Conservation (phyloP, 2,888 invertebrate genomes). For the Pollenia amentaria region DNA sequence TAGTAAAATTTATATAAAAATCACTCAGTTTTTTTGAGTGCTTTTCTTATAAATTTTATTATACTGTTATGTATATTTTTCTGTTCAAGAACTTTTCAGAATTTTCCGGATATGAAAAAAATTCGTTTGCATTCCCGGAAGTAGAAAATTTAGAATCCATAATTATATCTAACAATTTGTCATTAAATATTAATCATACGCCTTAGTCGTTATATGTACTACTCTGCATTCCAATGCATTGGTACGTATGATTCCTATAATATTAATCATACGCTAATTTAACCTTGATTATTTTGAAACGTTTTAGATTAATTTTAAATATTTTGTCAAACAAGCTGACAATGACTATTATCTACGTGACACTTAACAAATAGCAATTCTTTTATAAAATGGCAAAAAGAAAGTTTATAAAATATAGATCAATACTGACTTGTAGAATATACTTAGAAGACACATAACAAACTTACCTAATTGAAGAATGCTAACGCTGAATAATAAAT, state of each 20-base stretch:
- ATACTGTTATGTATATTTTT: too few species aligned
- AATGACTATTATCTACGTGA: neutral
- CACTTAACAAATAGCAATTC: conserved; percentile 13
- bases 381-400: neutral
- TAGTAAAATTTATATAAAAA: too few species aligned
- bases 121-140: too few species aligned
- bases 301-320: neutral
- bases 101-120: too few species aligned
- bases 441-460: conserved; percentile 22
- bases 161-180: too few species aligned
- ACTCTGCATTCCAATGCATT: neutral
- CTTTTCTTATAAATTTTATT: too few species aligned
- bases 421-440: conserved; percentile 51
- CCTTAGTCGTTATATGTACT: too few species aligned
- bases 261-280: conserved; percentile 22
- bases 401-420: conserved; percentile 52
- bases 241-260: conserved; percentile 25
- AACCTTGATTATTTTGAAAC: neutral
- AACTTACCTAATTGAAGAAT: conserved; percentile 32
- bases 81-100: too few species aligned
- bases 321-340: neutral
- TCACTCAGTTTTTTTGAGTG: too few species aligned
- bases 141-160: too few species aligned
- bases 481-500: conserved; percentile 36
- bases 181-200: conserved; percentile 12